These are phyloP conservation scores for Ptychobarbus kaznakovi DNA, from an alignment of 2,797 vertebrate species.

Conservation along the genomic window DNA sequence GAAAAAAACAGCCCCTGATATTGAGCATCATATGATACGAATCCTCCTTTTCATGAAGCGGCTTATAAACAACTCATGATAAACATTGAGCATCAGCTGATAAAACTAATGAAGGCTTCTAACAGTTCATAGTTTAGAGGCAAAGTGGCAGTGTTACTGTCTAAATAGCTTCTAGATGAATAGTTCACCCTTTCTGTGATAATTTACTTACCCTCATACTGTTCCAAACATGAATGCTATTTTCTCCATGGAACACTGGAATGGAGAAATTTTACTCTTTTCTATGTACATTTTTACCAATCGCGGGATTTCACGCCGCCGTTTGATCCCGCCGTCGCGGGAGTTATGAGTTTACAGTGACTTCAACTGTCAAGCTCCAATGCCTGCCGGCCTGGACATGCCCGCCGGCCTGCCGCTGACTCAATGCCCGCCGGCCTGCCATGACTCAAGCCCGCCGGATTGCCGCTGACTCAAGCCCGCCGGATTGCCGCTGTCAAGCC, in stretches of 20 bases:
- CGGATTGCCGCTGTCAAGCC: too few relatives aligned
- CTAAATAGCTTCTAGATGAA: background rate
- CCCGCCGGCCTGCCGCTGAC: too few relatives aligned
- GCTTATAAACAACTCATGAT: slow-evolving; percentile 46
- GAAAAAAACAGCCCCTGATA: slow-evolving; percentile 14
- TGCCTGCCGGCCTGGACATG: too few relatives aligned
- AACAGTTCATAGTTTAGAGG: slow-evolving; percentile 19
- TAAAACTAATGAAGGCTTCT: background rate
- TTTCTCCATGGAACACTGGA: background rate
- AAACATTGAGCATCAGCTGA: slow-evolving; percentile 31
- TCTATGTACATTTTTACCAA: background rate
- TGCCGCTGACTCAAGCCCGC: too few relatives aligned
- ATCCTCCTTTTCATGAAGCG: slow-evolving; percentile 40
- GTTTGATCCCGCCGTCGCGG: too few relatives aligned
- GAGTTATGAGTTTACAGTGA: background rate
- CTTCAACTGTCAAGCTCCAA: background rate
- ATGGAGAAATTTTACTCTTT: background rate
- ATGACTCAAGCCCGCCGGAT: too few relatives aligned
- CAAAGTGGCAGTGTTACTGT: background rate
- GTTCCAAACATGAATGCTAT: background rate
- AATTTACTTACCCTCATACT: background rate
- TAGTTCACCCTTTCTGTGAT: background rate
- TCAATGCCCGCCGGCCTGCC: too few relatives aligned
- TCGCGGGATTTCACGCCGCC: too few relatives aligned
- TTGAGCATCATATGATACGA: slow-evolving; percentile 43